Conservation (phyloP, 2,888 invertebrate species). For the Nymphalis urticae region DNA sequence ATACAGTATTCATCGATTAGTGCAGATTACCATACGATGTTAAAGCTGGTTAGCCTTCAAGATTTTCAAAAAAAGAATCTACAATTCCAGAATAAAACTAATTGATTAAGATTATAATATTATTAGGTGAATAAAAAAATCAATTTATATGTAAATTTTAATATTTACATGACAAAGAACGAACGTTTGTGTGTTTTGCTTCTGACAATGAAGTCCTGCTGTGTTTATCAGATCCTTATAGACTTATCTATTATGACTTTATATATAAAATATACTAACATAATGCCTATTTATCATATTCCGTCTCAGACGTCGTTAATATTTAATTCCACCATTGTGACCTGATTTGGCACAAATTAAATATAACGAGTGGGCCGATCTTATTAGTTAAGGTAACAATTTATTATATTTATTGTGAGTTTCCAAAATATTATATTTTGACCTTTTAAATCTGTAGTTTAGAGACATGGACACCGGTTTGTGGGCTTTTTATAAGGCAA, state of each 20-base stretch:
- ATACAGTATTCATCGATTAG: too few relatives aligned
- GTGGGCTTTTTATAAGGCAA: slow-evolving; percentile 24
- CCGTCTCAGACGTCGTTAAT: slow-evolving; percentile 56
- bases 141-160: slow-evolving; percentile 58
- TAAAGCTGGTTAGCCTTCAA: neutral
- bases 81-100: neutral
- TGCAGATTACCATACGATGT: too few relatives aligned
- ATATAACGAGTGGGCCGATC: slow-evolving; percentile 58
- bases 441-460: slow-evolving; percentile 29
- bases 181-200: slow-evolving; percentile 1
- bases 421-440: slow-evolving; percentile 33
- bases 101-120: neutral
- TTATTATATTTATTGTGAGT: slow-evolving; percentile 33
- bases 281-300: slow-evolving; percentile 33
- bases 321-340: slow-evolving; percentile 58
- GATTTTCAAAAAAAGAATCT: neutral
- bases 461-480: slow-evolving; percentile 20
- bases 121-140: slow-evolving; percentile 43
- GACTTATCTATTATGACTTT: neutral
- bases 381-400: slow-evolving; percentile 59
- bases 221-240: slow-evolving; percentile 5
- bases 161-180: slow-evolving; percentile 59
- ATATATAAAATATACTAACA: slow-evolving; percentile 3
- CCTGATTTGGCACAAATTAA: slow-evolving; percentile 54
- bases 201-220: slow-evolving; percentile 4